Evolutionary conservation across 1,140 invertebrate species (phyloP), one percentile per base, ranked within the genome.

Genomic region (Drosophila rufa): DNA sequence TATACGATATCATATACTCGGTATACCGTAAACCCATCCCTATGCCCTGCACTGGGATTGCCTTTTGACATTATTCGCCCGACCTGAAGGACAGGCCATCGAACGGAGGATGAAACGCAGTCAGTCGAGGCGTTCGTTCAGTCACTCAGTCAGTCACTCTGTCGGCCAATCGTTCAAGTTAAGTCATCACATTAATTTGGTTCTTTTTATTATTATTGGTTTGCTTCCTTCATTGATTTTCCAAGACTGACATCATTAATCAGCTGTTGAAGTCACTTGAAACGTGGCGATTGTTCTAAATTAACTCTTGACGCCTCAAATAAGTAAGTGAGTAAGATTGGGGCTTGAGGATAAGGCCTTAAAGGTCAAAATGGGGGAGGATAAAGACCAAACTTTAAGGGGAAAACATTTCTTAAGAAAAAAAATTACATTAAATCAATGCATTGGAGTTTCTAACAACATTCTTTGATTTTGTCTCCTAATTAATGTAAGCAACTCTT

Each of bases 31-130:
- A 19, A 46, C 30, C 33, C 47, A 40, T 15, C 22, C 60, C 60
- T 22, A n/a, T 15, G 50, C 38, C 38, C 61, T 51, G 53, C 42
- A 47, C 30, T 61, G 55, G 58, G 46, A 51, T 65, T 60, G 83
- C 68, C 84, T 75, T 89, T 84, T 89, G 84, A 89, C 84, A 89
- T 89, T 89, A 89, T 48, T 61, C 40, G 61, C 48, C 53, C 51
- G 25, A 40, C 17, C 9, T 73, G 85, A 87, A 89, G 83, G 83
- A 77, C 84, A 89, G 75, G 22, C 19, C 17, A 27, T 59, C 50
- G 38, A 71, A 15, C 27, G 59, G 17, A 61, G 57, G 19, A 67
- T 53, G 53, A 64, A 69, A 53, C 64, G 25, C 62, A 79, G 61
- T 67, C 61, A 75, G 79, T 36, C 66, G 70, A 75, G 79, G 67